These are phyloP conservation scores for Emydura subglobosa DNA, from an alignment of 2,113 vertebrate genomes.

Conservation along the genomic window DNA sequence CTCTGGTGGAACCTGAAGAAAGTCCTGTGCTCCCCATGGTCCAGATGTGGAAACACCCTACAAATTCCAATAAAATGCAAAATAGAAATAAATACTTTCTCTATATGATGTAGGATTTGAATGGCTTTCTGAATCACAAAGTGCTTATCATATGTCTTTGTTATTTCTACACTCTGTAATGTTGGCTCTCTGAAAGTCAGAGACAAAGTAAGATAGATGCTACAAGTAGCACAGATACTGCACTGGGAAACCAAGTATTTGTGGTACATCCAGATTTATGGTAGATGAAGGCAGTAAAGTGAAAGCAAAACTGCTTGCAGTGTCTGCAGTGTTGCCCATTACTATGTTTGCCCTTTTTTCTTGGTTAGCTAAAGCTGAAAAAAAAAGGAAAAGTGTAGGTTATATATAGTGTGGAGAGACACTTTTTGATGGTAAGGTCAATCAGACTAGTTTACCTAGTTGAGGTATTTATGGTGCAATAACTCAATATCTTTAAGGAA, in stretches of 20 bases:
- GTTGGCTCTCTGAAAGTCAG: conserved; percentile 59
- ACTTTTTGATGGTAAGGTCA: conserved; percentile 45
- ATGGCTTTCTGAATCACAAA: conserved; percentile 72
- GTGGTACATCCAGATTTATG: conserved; percentile 63
- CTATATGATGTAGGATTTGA: conserved; percentile 45
- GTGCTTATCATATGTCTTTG: conserved; percentile 63
- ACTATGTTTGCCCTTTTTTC: conserved; percentile 66
- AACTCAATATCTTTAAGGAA: conserved; percentile 71
- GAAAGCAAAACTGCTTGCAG: conserved; percentile 38
- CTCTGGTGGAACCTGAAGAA: not conserved
- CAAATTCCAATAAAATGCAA: conserved; percentile 66
- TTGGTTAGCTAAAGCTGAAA: conserved; percentile 56
- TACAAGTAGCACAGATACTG: not conserved
- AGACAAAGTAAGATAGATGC: conserved; percentile 67
- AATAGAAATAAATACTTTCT: conserved; percentile 77
- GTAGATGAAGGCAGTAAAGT: conserved; percentile 45
- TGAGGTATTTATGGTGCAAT: conserved; percentile 66
- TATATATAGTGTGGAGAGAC: conserved; percentile 49
- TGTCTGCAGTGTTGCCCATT: conserved; percentile 35
- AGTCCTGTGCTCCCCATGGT: not conserved
- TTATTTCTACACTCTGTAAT: conserved; percentile 63
- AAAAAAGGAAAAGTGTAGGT: conserved; percentile 65
- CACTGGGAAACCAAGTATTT: conserved; percentile 36
- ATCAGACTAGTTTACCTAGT: conserved; percentile 56
- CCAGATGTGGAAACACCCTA: conserved; percentile 53